Percentiles rank a stretch among this genome's conserved stretches.
Conservation (phyloP, 2,797 vertebrate species). For the Halcyon smyrnensis region DNA sequence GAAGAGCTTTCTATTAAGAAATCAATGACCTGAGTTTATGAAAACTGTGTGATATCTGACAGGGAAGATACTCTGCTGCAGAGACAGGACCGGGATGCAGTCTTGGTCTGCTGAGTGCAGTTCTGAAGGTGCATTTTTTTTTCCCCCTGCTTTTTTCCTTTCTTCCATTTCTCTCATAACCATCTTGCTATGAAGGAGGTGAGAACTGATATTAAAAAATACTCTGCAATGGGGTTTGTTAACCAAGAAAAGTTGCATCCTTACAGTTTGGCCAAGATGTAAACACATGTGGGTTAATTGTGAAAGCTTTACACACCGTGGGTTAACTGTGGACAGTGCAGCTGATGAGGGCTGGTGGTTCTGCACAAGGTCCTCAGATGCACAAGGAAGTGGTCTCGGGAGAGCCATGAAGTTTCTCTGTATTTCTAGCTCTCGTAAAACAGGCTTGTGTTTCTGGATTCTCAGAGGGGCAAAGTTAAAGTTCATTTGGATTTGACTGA, state of each 20-base stretch:
- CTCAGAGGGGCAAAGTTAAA: not conserved
- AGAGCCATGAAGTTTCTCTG: not conserved
- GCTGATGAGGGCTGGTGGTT: not conserved
- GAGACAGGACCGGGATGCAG: not conserved
- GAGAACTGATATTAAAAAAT: not conserved
- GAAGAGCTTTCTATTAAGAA: not conserved
- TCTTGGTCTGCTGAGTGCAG: not conserved
- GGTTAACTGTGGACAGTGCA: no score
- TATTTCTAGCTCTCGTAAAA: not conserved
- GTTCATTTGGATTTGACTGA: not conserved
- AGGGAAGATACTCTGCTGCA: not conserved
- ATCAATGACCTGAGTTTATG: not conserved
- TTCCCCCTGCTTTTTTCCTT: not conserved
- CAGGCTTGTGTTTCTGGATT: not conserved
- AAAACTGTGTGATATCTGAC: not conserved
- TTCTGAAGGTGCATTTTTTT: not conserved
- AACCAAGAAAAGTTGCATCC: not conserved
- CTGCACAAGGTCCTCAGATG: not conserved
- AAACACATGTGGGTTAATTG: rapidly evolving
- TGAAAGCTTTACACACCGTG: not conserved
- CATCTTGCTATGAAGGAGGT: not conserved
- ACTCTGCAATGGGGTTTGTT: not conserved
- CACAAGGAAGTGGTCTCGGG: not conserved
- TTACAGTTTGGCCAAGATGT: not conserved
- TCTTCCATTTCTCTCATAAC: not conserved